phyloP scores from a whole-genome alignment of 2,797 vertebrate species.

The Botia almorhae region DNA sequence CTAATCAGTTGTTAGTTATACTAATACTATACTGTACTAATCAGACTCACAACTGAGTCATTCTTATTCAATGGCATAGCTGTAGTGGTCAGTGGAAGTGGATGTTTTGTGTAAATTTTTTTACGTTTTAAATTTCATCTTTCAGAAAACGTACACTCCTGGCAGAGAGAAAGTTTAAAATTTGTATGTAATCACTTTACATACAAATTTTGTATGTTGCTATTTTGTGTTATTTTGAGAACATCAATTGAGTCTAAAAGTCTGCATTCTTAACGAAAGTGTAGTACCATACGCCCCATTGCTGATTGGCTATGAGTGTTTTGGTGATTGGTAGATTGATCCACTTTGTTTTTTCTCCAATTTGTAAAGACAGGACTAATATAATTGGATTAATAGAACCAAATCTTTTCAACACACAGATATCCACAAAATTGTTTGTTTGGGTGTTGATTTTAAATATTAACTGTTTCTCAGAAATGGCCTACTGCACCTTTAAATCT shows the following conservation, averaged over 20 bases:
- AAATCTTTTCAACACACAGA: neutral
- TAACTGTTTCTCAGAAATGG: too few relatives aligned
- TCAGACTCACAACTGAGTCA: neutral
- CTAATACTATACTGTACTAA: too few relatives aligned
- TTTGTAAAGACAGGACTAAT: neutral
- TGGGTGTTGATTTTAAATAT: too few relatives aligned
- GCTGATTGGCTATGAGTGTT: too few relatives aligned
- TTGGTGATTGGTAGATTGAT: too few relatives aligned
- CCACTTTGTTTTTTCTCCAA: too few relatives aligned
- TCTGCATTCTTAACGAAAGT: neutral
- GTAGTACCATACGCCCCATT: too few relatives aligned
- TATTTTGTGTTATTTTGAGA: slow-evolving; percentile 37
- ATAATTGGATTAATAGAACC: too few relatives aligned
- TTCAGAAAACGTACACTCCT: neutral
- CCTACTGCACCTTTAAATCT: slow-evolving; percentile 67
- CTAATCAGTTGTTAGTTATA: neutral
- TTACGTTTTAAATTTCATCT: neutral
- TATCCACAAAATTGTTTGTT: too few relatives aligned
- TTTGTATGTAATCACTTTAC: slow-evolving; percentile 30
- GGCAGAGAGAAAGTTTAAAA: neutral
- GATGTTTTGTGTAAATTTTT: neutral
- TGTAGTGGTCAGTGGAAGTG: neutral
- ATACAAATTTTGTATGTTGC: slow-evolving; percentile 30
- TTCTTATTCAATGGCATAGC: slow-evolving; percentile 4
- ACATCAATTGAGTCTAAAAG: slow-evolving; percentile 40